Base-by-base conservation (phyloP, 2,888 invertebrate species). In the Zonitis immaculata region DNA sequence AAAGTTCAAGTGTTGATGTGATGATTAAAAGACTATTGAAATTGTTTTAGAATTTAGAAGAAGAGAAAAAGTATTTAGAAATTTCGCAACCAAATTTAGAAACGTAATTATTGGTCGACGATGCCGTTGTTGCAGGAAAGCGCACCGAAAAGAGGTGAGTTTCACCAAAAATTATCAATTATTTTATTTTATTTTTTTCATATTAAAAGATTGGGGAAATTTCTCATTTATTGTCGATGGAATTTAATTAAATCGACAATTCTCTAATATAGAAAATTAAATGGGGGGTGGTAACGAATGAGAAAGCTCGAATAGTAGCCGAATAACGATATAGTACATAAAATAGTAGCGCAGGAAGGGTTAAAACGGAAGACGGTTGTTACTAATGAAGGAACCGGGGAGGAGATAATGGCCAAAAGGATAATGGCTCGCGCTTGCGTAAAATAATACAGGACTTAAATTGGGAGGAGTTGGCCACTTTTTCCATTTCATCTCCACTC, bases 41-140 rank as follows among this genome's bases (percentile, higher is more conserved):
- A n/a, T n/a, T n/a, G n/a, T n/a, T n/a, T n/a, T n/a, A n/a, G n/a
- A n/a, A n/a, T n/a, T n/a, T n/a, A n/a, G n/a, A n/a, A n/a, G n/a
- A n/a, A n/a, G n/a, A n/a, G n/a, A n/a, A n/a, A n/a, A n/a, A n/a
- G n/a, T n/a, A n/a, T n/a, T n/a, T n/a, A n/a, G n/a, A n/a, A n/a
- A n/a, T n/a, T n/a, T n/a, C n/a, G n/a, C n/a, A n/a, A n/a, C n/a
- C n/a, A n/a, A n/a, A n/a, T n/a, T n/a, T n/a, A n/a, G n/a, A n/a
- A n/a, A n/a, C n/a, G n/a, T n/a, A n/a, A n/a, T 25, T 6, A 6
- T 25, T 42, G 54, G 18, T 28, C 25, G 27, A 65, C 55, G 16
- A 76, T 76, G 76, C 75, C 76, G 27, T 60, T 76, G 26, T 62
- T 76, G 30, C 75, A 75, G 68, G 74, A 75, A 67, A 73, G 66